Evolutionary conservation across 2,888 invertebrate species (phyloP).

Genomic region (Hoplodrina ambigua): DNA sequence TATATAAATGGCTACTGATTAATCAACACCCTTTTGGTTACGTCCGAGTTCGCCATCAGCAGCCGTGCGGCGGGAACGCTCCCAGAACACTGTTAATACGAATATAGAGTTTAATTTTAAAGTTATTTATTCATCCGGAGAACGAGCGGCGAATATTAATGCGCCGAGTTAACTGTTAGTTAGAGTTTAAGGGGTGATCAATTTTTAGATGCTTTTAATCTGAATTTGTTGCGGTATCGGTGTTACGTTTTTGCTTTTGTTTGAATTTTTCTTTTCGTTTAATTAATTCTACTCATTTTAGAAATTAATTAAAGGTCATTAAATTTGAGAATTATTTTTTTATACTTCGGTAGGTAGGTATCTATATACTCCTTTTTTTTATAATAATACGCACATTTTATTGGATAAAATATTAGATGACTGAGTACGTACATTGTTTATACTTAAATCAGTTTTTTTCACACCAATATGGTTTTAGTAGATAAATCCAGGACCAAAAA

Average conservation of each 20-base stretch:
- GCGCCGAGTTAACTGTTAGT: slow-evolving; percentile 40
- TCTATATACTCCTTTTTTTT: too few relatives aligned
- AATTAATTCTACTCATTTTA: slow-evolving; percentile 1
- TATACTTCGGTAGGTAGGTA: not conserved
- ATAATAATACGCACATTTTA: not conserved
- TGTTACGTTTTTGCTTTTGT: slow-evolving; percentile 3
- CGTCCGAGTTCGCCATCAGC: slow-evolving; percentile 50
- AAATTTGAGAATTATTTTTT: not conserved
- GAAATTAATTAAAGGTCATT: not conserved
- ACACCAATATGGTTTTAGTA: not conserved
- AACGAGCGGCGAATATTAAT: slow-evolving; percentile 52
- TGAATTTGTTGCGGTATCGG: not conserved
- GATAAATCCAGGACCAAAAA: not conserved
- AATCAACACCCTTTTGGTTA: slow-evolving; percentile 61
- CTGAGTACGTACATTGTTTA: too few relatives aligned
- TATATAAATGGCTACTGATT: slow-evolving; percentile 57
- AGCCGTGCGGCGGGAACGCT: slow-evolving; percentile 37
- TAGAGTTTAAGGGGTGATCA: slow-evolving; percentile 33
- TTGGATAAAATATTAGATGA: not conserved
- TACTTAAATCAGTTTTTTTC: not conserved
- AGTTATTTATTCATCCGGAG: slow-evolving; percentile 53
- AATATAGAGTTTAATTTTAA: slow-evolving; percentile 56
- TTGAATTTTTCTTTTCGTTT: not conserved
- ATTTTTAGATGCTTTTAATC: slow-evolving; percentile 40
- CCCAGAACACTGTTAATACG: slow-evolving; percentile 47